These are phyloP conservation scores for Lepidurus couesii DNA, from an alignment of 1,140 invertebrate species.

Conservation along the genomic window DNA sequence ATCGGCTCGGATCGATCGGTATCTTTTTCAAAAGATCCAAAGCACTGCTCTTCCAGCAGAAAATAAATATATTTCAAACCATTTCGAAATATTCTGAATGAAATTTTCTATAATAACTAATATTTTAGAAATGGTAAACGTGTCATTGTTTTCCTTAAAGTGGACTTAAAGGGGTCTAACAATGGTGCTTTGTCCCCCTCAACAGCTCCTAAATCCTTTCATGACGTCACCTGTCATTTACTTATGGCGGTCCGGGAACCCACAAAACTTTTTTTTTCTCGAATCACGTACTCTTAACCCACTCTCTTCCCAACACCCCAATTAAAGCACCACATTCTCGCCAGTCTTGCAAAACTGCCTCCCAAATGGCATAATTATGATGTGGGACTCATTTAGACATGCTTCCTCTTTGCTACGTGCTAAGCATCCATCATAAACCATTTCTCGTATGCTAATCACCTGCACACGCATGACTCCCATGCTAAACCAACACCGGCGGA, in stretches of 20 bases:
- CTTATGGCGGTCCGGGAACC: neutral
- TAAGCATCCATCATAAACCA: conserved; percentile 15
- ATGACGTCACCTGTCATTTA: too few relatives aligned
- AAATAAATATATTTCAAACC: too few relatives aligned
- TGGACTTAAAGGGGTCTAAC: too few relatives aligned
- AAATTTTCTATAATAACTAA: too few relatives aligned
- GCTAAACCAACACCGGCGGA: neutral
- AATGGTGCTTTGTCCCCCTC: too few relatives aligned
- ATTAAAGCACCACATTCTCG: neutral
- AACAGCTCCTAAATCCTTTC: too few relatives aligned
- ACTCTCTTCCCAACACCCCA: neutral
- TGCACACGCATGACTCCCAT: neutral
- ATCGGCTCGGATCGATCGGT: too few relatives aligned
- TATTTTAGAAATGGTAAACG: too few relatives aligned
- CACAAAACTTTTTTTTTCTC: neutral
- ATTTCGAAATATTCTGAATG: too few relatives aligned
- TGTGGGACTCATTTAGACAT: conserved; percentile 6
- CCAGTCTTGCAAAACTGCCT: neutral
- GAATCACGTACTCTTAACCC: neutral
- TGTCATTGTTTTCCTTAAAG: too few relatives aligned
- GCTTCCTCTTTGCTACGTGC: conserved; percentile 9
- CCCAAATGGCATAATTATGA: neutral
- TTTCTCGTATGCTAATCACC: conserved; percentile 4
- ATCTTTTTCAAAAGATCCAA: too few relatives aligned
- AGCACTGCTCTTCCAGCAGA: too few relatives aligned